Evolutionary conservation across 1,140 invertebrate species (phyloP).

Genomic region (Zaprionus nigranus): DNA sequence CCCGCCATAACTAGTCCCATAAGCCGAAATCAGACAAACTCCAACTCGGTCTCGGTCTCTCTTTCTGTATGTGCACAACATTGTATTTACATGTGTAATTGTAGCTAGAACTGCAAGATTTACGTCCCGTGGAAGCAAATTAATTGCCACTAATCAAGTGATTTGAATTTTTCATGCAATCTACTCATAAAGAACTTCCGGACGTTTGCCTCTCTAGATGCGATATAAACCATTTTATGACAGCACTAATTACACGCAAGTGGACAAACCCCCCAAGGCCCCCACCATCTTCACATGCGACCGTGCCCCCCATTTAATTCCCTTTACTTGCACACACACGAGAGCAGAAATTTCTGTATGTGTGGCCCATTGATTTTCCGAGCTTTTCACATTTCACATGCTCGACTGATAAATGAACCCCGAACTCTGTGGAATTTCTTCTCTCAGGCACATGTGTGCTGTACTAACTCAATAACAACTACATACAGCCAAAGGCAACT

Average conservation of each 20-base stretch:
- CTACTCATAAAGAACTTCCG: slow-evolving; percentile 52
- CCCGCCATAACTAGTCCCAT: slow-evolving; percentile 59
- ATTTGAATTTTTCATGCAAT: slow-evolving; percentile 75
- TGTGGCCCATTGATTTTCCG: slow-evolving; percentile 56
- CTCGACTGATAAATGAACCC: slow-evolving; percentile 49
- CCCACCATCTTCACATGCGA: neutral
- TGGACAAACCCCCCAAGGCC: slow-evolving; percentile 7
- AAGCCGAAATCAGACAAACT: slow-evolving; percentile 35
- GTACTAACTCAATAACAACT: slow-evolving; percentile 24
- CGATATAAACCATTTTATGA: slow-evolving; percentile 66
- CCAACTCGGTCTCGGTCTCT: neutral
- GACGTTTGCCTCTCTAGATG: slow-evolving; percentile 35
- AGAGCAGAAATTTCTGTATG: neutral
- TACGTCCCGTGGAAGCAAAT: slow-evolving; percentile 57
- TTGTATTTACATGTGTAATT: slow-evolving; percentile 16
- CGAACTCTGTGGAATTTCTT: slow-evolving; percentile 48
- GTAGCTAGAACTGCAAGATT: slow-evolving; percentile 36
- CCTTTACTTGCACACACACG: slow-evolving; percentile 34
- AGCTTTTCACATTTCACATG: slow-evolving; percentile 15
- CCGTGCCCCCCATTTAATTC: neutral
- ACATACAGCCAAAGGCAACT: slow-evolving; percentile 22
- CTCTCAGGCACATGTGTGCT: slow-evolving; percentile 20
- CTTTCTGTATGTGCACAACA: neutral
- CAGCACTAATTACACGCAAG: slow-evolving; percentile 69
- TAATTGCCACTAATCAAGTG: slow-evolving; percentile 78